Conservation (phyloP, 2,888 invertebrate genomes). For the Synergus gifuensis region DNA sequence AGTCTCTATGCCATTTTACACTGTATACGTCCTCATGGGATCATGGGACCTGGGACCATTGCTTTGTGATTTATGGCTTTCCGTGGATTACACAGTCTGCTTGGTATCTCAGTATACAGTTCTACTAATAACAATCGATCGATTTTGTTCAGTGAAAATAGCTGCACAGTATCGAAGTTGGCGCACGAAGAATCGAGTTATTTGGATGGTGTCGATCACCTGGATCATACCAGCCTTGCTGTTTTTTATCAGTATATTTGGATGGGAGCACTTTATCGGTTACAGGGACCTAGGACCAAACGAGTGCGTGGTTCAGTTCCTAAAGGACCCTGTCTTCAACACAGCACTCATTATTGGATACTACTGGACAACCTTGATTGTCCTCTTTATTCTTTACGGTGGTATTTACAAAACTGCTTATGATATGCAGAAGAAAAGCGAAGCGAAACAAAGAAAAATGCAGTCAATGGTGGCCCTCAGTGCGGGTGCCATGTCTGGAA, state of each 20-base stretch:
- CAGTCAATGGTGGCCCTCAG: slow-evolving; percentile 95
- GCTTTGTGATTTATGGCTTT: slow-evolving; percentile 98
- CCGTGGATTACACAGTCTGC: slow-evolving; percentile 99
- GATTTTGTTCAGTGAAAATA: slow-evolving; percentile 99
- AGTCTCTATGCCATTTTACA: slow-evolving; percentile 99
- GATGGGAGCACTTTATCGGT: slow-evolving; percentile 99
- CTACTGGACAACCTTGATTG: slow-evolving; percentile 98
- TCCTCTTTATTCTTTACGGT: slow-evolving; percentile 96
- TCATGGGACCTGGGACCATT: slow-evolving; percentile 98
- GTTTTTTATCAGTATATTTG: slow-evolving; percentile 98
- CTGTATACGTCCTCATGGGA: slow-evolving; percentile 97
- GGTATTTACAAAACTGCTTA: slow-evolving; percentile 98
- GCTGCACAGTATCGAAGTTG: slow-evolving; percentile 98
- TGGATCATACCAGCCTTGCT: slow-evolving; percentile 98
- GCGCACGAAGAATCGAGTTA: slow-evolving; percentile 95
- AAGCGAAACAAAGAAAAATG: slow-evolving; percentile 97
- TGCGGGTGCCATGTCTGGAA: slow-evolving; percentile 93
- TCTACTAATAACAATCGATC: slow-evolving; percentile 97
- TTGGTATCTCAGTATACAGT: slow-evolving; percentile 99
- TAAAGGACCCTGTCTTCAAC: slow-evolving; percentile 98
- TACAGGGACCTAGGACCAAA: slow-evolving; percentile 91
- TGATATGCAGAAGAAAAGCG: slow-evolving; percentile 97
- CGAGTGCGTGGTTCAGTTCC: slow-evolving; percentile 97
- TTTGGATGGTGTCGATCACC: slow-evolving; percentile 96
- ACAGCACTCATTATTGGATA: slow-evolving; percentile 97